Evolutionary conservation across 2,113 vertebrate genomes (phyloP), one percentile per base, ranked within the genome.

Genomic region (Silurus glanis): DNA sequence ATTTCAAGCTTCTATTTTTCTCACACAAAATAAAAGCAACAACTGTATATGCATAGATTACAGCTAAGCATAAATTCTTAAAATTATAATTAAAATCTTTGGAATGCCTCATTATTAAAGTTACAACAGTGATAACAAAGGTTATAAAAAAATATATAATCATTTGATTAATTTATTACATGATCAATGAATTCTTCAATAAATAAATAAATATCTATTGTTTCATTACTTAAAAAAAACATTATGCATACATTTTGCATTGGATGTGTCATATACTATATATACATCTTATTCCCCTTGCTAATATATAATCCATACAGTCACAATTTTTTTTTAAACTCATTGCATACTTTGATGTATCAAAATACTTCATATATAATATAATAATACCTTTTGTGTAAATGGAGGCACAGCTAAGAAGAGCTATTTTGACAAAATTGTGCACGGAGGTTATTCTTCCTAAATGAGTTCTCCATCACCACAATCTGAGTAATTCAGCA

Each of bases 401-500:
- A 13, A 14, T 75, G 21, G 49, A 75, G 21, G 21, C 21, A n/a
- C 47, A n/a, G 49, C 9, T 75, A 75, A n/a, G 71, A 75, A 75
- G 10, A 72, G 16, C 17, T 16, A 75, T 51, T 75, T 75, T 51
- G n/a, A 0, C 75, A 78, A 79, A 56, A 51, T 75, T 53, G 47
- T 75, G 53, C 76, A 91, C 83, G 58, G 19, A 91, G 82, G 90
- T 91, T 85, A 88, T 86, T 93, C 83, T 93, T 82, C 84, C 86
- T 82, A 81, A 89, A 87, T 89, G 76, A 86, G 69, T 74, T 86
- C 55, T 83, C 76, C 87, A 66, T 74, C 76, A 87, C 82, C 75
- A 82, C 83, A 83, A 80, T 59, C 61, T 89, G 89, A 94, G 92
- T 94, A 91, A 93, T 88, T 86, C 83, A 90, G 79, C 83, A 84